phyloP scores from a whole-genome alignment of 2,113 vertebrate species.

The Prunella fulvescens region DNA sequence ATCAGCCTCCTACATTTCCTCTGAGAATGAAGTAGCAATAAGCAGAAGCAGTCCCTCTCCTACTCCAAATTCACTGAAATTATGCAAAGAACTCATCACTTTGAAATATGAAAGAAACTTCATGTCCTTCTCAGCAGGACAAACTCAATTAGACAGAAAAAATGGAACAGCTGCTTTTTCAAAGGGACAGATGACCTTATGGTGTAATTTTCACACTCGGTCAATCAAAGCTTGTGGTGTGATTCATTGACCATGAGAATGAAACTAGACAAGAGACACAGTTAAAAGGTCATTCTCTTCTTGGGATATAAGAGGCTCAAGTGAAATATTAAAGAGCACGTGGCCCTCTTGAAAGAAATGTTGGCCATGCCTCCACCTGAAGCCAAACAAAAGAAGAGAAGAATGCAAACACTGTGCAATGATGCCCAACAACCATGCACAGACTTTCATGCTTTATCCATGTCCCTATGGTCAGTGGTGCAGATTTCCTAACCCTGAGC shows the following conservation, averaged over 20 bases:
- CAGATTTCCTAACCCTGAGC: background rate
- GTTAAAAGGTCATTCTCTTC: constrained; percentile 49
- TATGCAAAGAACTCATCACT: background rate
- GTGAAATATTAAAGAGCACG: background rate
- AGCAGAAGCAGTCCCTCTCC: background rate
- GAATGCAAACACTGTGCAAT: background rate
- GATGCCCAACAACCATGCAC: background rate
- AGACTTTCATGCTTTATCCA: background rate
- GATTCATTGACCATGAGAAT: constrained; percentile 61
- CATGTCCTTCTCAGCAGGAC: constrained; percentile 33
- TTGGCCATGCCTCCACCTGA: background rate
- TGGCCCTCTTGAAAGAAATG: background rate
- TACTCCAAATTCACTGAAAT: constrained; percentile 5
- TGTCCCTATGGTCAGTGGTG: background rate
- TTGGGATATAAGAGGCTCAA: background rate
- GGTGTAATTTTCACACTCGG: constrained; percentile 55
- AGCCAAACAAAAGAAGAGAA: background rate
- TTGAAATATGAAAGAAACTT: constrained; percentile 53
- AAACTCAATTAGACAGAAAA: constrained; percentile 57
- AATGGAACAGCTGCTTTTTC: constrained; percentile 59
- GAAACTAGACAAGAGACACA: background rate
- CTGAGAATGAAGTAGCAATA: constrained; percentile 6
- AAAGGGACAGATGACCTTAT: constrained; percentile 43
- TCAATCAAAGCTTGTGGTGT: constrained; percentile 42
- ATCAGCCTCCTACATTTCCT: background rate